These are phyloP conservation scores for Bucco capensis DNA, from an alignment of 2,113 vertebrate species.

Conservation along the genomic window DNA sequence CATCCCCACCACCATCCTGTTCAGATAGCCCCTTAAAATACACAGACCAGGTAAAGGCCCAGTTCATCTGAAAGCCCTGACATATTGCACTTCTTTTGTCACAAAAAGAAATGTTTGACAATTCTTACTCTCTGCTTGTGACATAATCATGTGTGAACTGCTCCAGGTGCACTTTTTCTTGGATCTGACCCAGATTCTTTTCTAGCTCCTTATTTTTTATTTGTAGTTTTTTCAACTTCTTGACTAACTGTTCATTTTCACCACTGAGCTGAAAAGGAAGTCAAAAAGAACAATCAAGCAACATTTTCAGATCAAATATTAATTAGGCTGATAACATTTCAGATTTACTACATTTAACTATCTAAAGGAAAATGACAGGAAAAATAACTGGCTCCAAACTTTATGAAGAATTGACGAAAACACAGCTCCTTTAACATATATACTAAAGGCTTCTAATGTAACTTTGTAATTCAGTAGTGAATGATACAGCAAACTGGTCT, in stretches of 20 bases:
- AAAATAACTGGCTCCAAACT: neutral
- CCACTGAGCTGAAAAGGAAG: constrained; percentile 55
- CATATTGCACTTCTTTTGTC: neutral
- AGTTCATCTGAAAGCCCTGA: neutral
- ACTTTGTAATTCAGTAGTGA: neutral
- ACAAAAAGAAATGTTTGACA: neutral
- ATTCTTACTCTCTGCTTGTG: constrained; percentile 64
- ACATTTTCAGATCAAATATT: neutral
- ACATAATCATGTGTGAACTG: neutral
- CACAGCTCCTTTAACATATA: neutral
- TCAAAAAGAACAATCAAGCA: neutral
- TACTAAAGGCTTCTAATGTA: neutral
- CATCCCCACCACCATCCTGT: neutral
- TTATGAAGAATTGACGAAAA: neutral
- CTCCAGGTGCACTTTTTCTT: constrained; percentile 8
- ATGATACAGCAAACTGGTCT: fast-evolving
- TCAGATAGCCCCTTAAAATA: neutral
- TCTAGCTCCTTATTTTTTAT: constrained; percentile 62
- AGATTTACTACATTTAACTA: neutral
- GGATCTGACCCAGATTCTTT: constrained; percentile 33
- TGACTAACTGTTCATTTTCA: constrained; percentile 65
- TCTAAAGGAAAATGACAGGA: neutral
- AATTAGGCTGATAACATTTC: neutral
- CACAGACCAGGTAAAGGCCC: neutral
- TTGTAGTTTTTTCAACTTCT: constrained; percentile 60